phyloP scores from a whole-genome alignment of 2,113 vertebrate genomes.

The Toxotes jaculatrix region DNA sequence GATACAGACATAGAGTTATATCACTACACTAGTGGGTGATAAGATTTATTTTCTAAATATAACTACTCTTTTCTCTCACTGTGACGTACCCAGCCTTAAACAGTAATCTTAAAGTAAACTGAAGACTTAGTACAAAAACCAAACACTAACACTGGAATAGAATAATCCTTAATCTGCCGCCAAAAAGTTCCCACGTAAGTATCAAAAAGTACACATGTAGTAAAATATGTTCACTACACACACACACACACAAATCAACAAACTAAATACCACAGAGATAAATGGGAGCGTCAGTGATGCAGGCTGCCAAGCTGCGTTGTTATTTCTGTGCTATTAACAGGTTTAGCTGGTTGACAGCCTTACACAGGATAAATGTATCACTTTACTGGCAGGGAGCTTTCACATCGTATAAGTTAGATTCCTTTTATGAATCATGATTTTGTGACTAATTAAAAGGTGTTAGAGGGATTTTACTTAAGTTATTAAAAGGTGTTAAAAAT shows the following conservation, averaged over 20 bases:
- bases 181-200: background rate
- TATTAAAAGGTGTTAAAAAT: constrained; percentile 12
- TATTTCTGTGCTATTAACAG: constrained; percentile 28
- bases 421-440: constrained; percentile 21
- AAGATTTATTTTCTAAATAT: background rate
- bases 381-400: background rate
- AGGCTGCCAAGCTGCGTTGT: constrained; percentile 29
- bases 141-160: constrained; percentile 1
- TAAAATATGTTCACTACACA: background rate
- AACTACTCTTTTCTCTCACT: background rate
- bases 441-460: constrained; percentile 15
- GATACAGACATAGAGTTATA: constrained; percentile 4
- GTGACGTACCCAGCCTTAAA: constrained; percentile 10
- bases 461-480: background rate
- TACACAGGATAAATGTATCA: constrained; percentile 18
- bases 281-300: constrained; percentile 16
- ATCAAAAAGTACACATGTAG: background rate
- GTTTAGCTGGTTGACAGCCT: constrained; percentile 22
- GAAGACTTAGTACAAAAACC: background rate
- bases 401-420: background rate
- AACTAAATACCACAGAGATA: constrained; percentile 23
- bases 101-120: constrained; percentile 31
- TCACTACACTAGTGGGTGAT: constrained; percentile 6
- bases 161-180: constrained; percentile 34
- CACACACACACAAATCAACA: constrained; percentile 11